Base-by-base conservation (phyloP, 2,113 vertebrate species). In the Brachionichthys hirsutus region DNA sequence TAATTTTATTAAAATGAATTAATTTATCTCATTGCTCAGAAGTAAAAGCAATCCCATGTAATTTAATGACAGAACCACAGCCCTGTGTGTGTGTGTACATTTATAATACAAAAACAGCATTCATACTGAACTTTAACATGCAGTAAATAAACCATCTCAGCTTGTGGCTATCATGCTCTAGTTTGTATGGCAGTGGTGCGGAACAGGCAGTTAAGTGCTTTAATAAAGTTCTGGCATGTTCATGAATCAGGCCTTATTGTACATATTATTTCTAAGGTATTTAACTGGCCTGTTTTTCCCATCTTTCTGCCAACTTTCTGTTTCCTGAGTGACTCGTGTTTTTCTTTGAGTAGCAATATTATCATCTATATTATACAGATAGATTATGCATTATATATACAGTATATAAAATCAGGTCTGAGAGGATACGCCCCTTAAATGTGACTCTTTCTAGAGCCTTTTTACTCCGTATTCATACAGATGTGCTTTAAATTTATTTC, bases 151-250 rank as follows among this genome's bases (percentile, higher is more conserved):
- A 70, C 58, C 75, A 19, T 76, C 3, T 1, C 18, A 51, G 20
- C 63, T 53, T 63, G 30, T 54, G 41, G 43, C 41, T 55, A 7
- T 57, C 50, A 57, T 71, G 18, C 51, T 50, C 14, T n/a, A 12
- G 45, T 24, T 67, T 14, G 1, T 59, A 12, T 44, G 48, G 48
- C 57, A 70, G 12, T 62, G 40, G 44, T 51, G 49, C n/a, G 0
- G 22, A 57, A 62, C 18, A 62, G 30, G 55, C n/a, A 34, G 24
- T 52, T 76, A 62, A 75, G 59, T 52, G 22, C 9, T 40, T 24
- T 63, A 52, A 77, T 67, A 13, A 72, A 68, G 51, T 65, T 1
- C 12, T 52, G 57, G 35, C 11, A 2, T 44, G 67, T 40, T 45
- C 10, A 35, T 52, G 35, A 67, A 46, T 38, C 35, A n/a, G 12